Evolutionary conservation across 2,113 vertebrate genomes (phyloP).

Genomic region (Chlamydotis undulata): DNA sequence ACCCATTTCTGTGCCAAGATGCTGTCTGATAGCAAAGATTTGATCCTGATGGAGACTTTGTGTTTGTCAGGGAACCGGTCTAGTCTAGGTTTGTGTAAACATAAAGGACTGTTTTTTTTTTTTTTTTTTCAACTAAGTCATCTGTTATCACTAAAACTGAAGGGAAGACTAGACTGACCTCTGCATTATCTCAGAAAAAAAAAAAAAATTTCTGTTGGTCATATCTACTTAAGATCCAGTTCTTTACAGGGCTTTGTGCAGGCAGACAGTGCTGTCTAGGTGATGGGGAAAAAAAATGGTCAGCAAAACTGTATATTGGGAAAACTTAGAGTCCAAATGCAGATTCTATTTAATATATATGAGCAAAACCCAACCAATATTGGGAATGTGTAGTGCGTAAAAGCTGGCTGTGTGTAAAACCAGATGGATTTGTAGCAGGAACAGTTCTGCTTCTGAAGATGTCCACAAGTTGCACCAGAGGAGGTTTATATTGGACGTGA

Average conservation of each 20-base stretch:
- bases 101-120: background rate
- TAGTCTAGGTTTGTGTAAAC: background rate
- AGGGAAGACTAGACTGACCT: background rate
- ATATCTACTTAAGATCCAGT: background rate
- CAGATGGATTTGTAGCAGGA: slow-evolving; percentile 22
- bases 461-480: background rate
- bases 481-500: too few relatives aligned
- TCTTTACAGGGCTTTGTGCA: background rate
- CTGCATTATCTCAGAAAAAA: background rate
- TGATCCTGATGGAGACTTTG: background rate
- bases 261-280: background rate
- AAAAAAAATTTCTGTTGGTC: background rate
- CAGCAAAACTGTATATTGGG: background rate
- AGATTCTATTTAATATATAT: background rate
- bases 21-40: background rate
- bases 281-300: background rate
- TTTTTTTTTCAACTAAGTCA: background rate
- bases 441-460: background rate
- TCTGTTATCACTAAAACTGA: background rate
- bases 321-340: background rate
- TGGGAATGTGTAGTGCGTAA: background rate
- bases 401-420: slow-evolving; percentile 10
- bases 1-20: background rate
- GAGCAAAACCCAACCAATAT: background rate
- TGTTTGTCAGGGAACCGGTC: background rate